phyloP scores from a whole-genome alignment of 2,113 vertebrate species.

The Cinclus mexicanus region DNA sequence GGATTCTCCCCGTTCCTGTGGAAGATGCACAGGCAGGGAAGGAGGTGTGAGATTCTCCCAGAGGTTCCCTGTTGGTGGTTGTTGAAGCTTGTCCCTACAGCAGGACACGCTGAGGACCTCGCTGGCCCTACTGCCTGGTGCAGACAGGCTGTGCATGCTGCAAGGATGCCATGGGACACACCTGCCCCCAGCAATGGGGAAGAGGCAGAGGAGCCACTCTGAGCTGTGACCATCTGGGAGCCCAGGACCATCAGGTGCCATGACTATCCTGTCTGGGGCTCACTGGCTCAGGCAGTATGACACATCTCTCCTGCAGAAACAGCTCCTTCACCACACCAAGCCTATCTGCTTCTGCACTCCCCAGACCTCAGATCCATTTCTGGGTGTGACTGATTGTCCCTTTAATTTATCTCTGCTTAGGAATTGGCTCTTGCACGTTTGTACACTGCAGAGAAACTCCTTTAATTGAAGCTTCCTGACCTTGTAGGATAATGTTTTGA shows the following conservation, averaged over 20 bases:
- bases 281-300: not conserved
- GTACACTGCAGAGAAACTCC: not conserved
- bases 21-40: not conserved
- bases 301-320: not conserved
- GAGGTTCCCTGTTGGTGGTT: not conserved
- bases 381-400: not conserved
- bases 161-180: not conserved
- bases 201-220: not conserved
- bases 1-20: not conserved
- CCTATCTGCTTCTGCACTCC: not conserved
- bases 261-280: not conserved
- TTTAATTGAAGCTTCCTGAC: not conserved
- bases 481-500: not conserved
- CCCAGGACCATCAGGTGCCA: fast-evolving
- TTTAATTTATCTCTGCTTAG: not conserved
- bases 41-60: not conserved
- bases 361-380: not conserved
- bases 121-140: fast-evolving
- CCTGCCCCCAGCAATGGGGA: too few species aligned
- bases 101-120: fast-evolving
- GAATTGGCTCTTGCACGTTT: not conserved
- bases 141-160: not conserved
- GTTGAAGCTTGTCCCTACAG: fast-evolving
- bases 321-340: not conserved
- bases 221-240: not conserved